These are phyloP conservation scores for Chymomyza fuscimana DNA, from an alignment of 2,888 invertebrate genomes.

Conservation along the genomic window DNA sequence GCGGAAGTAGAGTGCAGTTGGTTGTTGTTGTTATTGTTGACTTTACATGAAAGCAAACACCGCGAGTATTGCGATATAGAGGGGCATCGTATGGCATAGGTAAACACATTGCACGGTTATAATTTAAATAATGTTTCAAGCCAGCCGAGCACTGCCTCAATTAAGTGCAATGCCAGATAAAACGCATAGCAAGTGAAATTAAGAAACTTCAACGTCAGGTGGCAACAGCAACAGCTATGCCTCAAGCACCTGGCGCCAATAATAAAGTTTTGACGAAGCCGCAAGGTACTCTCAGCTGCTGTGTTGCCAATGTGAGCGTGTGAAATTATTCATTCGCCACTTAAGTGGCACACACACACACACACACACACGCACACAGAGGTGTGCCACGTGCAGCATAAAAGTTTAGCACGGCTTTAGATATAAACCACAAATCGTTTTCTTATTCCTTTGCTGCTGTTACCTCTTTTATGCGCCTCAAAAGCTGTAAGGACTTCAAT, in stretches of 20 bases:
- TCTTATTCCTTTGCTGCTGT: conserved; percentile 17
- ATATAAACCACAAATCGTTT: conserved; percentile 47
- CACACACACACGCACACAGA: conserved; percentile 2
- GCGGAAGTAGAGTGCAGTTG: conserved; percentile 3
- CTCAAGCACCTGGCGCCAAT: conserved; percentile 33
- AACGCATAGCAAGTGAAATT: conserved; percentile 32
- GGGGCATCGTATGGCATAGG: too few species aligned
- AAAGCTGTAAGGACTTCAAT: neutral
- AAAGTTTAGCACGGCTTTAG: conserved; percentile 60
- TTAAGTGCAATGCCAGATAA: conserved; percentile 30
- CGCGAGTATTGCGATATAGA: neutral
- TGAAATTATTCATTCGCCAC: conserved; percentile 71
- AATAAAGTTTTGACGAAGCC: conserved; percentile 49
- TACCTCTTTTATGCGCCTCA: neutral
- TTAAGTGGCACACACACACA: conserved; percentile 57
- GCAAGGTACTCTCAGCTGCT: conserved; percentile 10
- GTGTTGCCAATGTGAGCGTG: conserved; percentile 43
- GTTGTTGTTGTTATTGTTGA: neutral
- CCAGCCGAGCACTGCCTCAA: conserved; percentile 23
- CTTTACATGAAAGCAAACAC: neutral
- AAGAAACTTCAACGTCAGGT: conserved; percentile 2
- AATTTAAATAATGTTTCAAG: neutral
- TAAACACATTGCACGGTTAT: neutral
- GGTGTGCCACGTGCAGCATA: conserved; percentile 56
- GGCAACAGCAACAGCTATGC: neutral